Conservation (phyloP, 2,888 invertebrate species). For the Pheosia gnoma region DNA sequence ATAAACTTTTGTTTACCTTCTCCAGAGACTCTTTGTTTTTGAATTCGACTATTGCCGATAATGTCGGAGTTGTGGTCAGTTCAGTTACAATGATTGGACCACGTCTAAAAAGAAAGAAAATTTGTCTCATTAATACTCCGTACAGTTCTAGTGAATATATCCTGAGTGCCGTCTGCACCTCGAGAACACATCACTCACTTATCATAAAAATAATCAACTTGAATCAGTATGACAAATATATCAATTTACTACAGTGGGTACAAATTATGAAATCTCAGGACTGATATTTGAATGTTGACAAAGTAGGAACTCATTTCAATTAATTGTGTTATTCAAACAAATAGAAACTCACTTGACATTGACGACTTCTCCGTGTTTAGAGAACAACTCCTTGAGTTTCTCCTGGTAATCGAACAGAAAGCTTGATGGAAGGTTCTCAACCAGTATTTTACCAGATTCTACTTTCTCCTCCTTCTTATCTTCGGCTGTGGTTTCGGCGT, state of each 20-base stretch:
- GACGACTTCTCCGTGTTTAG: slow-evolving; percentile 74
- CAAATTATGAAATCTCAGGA: slow-evolving; percentile 48
- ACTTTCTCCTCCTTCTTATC: slow-evolving; percentile 74
- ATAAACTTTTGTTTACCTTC: slow-evolving; percentile 81
- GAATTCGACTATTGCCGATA: slow-evolving; percentile 84
- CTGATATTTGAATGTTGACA: slow-evolving; percentile 83
- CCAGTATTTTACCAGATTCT: slow-evolving; percentile 79
- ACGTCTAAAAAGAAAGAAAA: slow-evolving; percentile 84
- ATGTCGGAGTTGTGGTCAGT: slow-evolving; percentile 84
- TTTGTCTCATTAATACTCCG: slow-evolving; percentile 78
- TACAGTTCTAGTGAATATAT: slow-evolving; percentile 49
- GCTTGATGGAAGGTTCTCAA: slow-evolving; percentile 77
- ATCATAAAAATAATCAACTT: slow-evolving; percentile 34
- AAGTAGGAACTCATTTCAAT: slow-evolving; percentile 18
- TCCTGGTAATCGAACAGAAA: slow-evolving; percentile 80
- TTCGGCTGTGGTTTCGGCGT: slow-evolving; percentile 55
- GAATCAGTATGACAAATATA: slow-evolving; percentile 42
- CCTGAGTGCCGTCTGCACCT: slow-evolving; percentile 63
- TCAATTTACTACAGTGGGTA: slow-evolving; percentile 29
- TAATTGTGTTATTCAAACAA: slow-evolving; percentile 24
- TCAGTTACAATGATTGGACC: slow-evolving; percentile 84
- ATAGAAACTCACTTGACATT: slow-evolving; percentile 68
- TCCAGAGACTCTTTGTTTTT: slow-evolving; percentile 84
- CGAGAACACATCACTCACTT: slow-evolving; percentile 52
- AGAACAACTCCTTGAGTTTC: slow-evolving; percentile 78